These are phyloP conservation scores for Dioctria rufipes DNA, from an alignment of 2,888 invertebrate genomes.

Conservation along the genomic window DNA sequence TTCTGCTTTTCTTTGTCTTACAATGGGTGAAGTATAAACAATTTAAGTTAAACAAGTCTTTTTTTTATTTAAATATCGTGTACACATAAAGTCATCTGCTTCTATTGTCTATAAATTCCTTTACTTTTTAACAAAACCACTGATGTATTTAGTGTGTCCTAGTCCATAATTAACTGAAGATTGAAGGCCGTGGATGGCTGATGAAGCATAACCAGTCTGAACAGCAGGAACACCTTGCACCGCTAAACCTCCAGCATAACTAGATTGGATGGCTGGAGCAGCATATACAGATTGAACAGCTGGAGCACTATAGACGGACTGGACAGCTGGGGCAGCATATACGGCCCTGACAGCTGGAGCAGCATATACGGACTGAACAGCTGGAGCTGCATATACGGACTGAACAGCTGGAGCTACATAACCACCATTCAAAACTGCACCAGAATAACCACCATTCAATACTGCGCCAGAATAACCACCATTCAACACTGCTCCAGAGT, in stretches of 20 bases:
- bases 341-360: too few relatives aligned
- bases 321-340: too few relatives aligned
- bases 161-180: not conserved
- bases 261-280: too few relatives aligned
- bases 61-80: constrained; percentile 3
- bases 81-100: not conserved
- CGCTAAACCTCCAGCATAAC: too few relatives aligned
- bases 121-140: constrained; percentile 27
- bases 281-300: too few relatives aligned
- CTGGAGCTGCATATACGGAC: not conserved
- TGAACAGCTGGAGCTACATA: not conserved
- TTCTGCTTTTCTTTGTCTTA: too few relatives aligned
- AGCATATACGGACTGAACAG: not conserved
- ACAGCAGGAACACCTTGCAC: not conserved
- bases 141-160: constrained; percentile 17
- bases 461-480: too few relatives aligned
- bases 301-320: too few relatives aligned
- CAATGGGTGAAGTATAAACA: too few relatives aligned
- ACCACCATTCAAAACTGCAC: too few relatives aligned
- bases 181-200: not conserved
- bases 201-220: not conserved
- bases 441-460: too few relatives aligned
- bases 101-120: not conserved
- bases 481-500: too few relatives aligned
- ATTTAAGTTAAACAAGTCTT: not conserved